A percentile compares a stretch with the other conserved stretches of the same genome.
Conservation (phyloP, 2,113 vertebrate species). For the Origma solitaria region DNA sequence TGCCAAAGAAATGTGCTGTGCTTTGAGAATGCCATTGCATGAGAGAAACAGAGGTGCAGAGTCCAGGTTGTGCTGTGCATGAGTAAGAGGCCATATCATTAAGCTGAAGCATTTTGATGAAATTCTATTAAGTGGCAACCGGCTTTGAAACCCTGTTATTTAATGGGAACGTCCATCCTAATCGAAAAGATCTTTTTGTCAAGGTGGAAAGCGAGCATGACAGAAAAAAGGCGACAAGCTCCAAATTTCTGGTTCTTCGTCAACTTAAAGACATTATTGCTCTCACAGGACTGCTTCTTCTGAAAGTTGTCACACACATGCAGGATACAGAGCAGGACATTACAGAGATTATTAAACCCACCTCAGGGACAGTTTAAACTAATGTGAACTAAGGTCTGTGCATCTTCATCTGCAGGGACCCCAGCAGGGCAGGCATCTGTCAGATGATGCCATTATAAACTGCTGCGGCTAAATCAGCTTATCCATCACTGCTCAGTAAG, state of each 20-base stretch:
- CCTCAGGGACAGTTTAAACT: neutral
- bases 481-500: neutral
- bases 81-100: neutral
- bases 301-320: neutral
- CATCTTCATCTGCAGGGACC: neutral
- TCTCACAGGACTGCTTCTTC: neutral
- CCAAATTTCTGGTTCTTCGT: neutral
- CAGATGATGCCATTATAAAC: neutral
- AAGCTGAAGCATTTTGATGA: neutral
- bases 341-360: neutral
- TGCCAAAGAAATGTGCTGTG: neutral
- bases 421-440: neutral
- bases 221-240: neutral
- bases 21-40: neutral
- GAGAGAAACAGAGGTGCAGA: neutral
- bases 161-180: neutral
- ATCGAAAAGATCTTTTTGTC: neutral
- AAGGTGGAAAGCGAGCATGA: neutral
- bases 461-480: neutral
- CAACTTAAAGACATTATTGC: neutral
- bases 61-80: fast-evolving
- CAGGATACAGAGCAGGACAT: neutral
- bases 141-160: neutral
- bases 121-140: neutral
- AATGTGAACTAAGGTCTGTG: neutral